Conservation (phyloP, 2,113 vertebrate species). For the Phaethornis superciliosus region DNA sequence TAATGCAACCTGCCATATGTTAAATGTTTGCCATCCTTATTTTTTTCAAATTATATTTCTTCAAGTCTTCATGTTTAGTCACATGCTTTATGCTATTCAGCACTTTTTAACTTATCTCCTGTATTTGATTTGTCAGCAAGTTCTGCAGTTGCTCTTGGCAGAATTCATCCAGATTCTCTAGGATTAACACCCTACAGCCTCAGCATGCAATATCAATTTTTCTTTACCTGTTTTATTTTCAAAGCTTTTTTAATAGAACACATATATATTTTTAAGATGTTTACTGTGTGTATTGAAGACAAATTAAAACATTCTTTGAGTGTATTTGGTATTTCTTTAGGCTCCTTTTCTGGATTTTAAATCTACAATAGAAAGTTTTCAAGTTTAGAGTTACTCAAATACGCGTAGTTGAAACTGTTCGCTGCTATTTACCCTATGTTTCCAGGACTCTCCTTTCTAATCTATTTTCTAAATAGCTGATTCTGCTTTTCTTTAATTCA, state of each 20-base stretch:
- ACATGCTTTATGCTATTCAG: neutral
- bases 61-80: neutral
- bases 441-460: neutral
- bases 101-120: neutral
- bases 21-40: neutral
- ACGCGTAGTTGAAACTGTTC: neutral
- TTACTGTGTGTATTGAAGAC: neutral
- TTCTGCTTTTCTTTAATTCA: slow-evolving; percentile 23
- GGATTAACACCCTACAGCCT: neutral
- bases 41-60: neutral
- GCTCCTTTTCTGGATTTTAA: neutral
- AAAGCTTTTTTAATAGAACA: neutral
- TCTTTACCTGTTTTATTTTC: neutral
- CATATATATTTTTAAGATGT: neutral
- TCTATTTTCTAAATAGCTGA: neutral
- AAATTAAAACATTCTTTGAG: neutral
- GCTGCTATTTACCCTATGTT: neutral
- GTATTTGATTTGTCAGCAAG: neutral
- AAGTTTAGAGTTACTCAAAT: neutral
- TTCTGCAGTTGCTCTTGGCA: neutral
- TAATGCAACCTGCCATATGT: neutral
- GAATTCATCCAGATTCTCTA: neutral
- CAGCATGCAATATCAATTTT: neutral
- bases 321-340: neutral
- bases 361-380: neutral